Base-by-base conservation (phyloP, 2,797 vertebrate species). In the Gallinago solitaria region DNA sequence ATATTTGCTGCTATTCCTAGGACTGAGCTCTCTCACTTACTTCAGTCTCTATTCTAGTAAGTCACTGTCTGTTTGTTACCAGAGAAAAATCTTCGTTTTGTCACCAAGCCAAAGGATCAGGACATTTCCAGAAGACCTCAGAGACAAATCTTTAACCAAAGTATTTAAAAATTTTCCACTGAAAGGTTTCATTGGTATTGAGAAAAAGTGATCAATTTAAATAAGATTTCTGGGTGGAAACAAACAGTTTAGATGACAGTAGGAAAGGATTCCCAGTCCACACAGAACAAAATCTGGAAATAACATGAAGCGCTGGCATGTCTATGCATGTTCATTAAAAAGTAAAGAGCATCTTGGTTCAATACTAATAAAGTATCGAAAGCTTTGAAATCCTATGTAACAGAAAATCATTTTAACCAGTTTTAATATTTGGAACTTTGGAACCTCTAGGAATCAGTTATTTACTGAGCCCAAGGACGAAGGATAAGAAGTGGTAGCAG, bases 1-100 rank as follows among this genome's bases (percentile, higher is more conserved):
- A 57, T 87, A 83, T 93, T 95, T 92, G 90, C 57, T 87, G 41
- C 87, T 90, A 65, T 94, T 97, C 91, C 89, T 83, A 82, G 92
- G 73, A 45, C 32, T 76, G n/a, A 50, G 87, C n/a, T 75, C 30
- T 67, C 61, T 67, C 57, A 48, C 63, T 95, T 84, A 80, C 73
- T 89, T 78, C 85, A 88, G 48, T 30, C 69, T 70, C 83, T 89
- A 43, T 63, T 96, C 54, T 64, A 82, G 74, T 45, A 76, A 79
- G 51, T 64, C 54, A 43, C 48, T 71, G 17, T 54, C 53, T 95
- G 33, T 63, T 84, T 87, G 60, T 70, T 94, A 70, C 67, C 35
- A 90, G 59, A 96, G 69, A 88, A 95, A 94, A 95, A 84, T 67
- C 47, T 89, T 91, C 5, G 0, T 54, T 43, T 76, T 90, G 73